phyloP scores from a whole-genome alignment of 2,113 vertebrate species.

The Dryoscopus gambensis region DNA sequence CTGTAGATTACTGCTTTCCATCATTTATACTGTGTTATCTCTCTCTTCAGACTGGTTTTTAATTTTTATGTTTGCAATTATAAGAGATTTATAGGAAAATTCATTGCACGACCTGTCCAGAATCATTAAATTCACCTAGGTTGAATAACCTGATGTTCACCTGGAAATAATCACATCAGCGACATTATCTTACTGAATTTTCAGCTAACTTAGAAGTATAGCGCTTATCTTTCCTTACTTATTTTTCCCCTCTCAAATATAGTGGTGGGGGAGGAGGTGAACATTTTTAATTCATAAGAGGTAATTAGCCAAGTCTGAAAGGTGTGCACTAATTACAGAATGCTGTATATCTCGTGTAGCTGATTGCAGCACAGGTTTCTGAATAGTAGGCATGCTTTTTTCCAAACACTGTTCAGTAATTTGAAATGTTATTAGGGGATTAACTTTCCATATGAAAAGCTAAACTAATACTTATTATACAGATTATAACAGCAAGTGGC shows the following conservation, averaged over 20 bases:
- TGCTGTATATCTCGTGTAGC: slow-evolving; percentile 57
- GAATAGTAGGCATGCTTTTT: slow-evolving; percentile 24
- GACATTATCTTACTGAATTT: slow-evolving; percentile 71
- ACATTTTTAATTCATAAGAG: slow-evolving; percentile 71
- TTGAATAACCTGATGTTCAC: slow-evolving; percentile 84
- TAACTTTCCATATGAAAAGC: slow-evolving; percentile 54
- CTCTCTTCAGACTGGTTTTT: slow-evolving; percentile 82
- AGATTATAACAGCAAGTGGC: slow-evolving; percentile 47
- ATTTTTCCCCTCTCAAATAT: background rate
- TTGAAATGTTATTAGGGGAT: slow-evolving; percentile 66
- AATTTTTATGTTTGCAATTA: slow-evolving; percentile 82
- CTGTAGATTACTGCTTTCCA: slow-evolving; percentile 68
- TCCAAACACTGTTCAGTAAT: slow-evolving; percentile 31
- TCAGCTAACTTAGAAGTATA: slow-evolving; percentile 42
- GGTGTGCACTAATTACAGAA: slow-evolving; percentile 70
- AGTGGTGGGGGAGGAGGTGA: background rate
- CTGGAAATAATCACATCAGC: slow-evolving; percentile 79
- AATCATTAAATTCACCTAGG: slow-evolving; percentile 88
- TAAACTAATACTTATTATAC: slow-evolving; percentile 60
- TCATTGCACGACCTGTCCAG: slow-evolving; percentile 81
- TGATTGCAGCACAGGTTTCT: slow-evolving; percentile 47
- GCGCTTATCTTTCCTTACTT: background rate
- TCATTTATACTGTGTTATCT: slow-evolving; percentile 83
- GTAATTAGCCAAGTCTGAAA: slow-evolving; percentile 76
- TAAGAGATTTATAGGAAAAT: slow-evolving; percentile 82